These are phyloP conservation scores for Drosophila pseudotakahashii DNA, from an alignment of 2,888 invertebrate genomes.

Conservation along the genomic window DNA sequence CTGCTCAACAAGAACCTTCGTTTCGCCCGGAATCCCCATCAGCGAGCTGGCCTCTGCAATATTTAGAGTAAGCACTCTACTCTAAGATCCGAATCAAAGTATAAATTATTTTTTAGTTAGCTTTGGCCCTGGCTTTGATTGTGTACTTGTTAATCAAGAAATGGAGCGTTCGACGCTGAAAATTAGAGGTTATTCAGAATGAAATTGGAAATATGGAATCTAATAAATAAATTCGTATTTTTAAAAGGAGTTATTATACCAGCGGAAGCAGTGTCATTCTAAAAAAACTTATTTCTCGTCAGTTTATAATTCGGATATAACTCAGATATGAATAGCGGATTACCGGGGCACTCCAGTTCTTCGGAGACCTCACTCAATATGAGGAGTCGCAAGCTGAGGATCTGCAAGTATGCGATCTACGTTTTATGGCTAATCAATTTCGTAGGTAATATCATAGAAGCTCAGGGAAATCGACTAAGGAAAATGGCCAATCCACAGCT, in stretches of 20 bases:
- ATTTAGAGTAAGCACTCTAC: background rate
- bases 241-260: background rate
- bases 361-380: background rate
- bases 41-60: background rate
- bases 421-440: background rate
- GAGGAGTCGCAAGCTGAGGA: background rate
- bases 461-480: background rate
- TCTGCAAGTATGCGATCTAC: no score
- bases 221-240: background rate
- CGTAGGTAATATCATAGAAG: background rate
- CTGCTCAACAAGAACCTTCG: constrained; percentile 5
- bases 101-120: background rate
- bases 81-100: background rate
- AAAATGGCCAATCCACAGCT: background rate
- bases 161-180: background rate
- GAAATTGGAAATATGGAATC: background rate
- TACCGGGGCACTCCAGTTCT: background rate
- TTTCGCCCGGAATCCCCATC: background rate
- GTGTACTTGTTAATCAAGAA: background rate
- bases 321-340: background rate
- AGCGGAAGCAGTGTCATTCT: background rate
- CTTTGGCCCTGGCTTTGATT: background rate
- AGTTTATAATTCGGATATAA: no score
- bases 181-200: no score
- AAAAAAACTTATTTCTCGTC: background rate